Evolutionary conservation across 2,113 vertebrate genomes (phyloP).

Genomic region (Sapajus apella): DNA sequence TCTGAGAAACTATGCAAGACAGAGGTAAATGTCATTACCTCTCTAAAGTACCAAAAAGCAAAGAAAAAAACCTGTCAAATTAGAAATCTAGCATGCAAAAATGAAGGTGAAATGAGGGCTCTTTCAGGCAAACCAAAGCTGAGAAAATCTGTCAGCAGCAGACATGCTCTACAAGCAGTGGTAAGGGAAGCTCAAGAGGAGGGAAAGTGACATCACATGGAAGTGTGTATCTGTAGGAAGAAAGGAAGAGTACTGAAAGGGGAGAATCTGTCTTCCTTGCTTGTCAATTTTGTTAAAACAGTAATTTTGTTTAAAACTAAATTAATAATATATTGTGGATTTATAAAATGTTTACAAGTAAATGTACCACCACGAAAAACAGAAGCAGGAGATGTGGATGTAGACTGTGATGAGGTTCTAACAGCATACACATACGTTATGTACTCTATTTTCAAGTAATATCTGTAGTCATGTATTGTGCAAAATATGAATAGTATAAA

Average conservation of each 20-base stretch:
- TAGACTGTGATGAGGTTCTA: background rate
- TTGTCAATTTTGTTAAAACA: background rate
- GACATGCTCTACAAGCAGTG: background rate
- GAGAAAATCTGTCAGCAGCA: background rate
- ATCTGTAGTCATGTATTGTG: background rate
- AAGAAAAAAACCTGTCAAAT: background rate
- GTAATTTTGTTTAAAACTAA: background rate
- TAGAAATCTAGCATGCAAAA: background rate
- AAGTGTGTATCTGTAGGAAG: background rate
- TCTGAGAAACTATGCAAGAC: background rate
- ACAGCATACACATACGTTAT: background rate
- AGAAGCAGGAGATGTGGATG: background rate
- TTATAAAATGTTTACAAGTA: slow-evolving; percentile 21
- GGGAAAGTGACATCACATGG: background rate
- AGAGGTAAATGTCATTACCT: background rate
- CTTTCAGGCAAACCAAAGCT: background rate
- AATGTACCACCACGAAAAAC: background rate
- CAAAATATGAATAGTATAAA: background rate
- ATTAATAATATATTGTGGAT: background rate
- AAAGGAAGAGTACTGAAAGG: background rate
- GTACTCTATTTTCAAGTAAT: background rate
- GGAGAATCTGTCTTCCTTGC: background rate
- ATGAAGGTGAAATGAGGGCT: background rate
- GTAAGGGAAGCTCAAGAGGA: background rate
- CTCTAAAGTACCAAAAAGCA: background rate